phyloP scores from a whole-genome alignment of 2,888 invertebrate genomes.

The Pollenia amentaria region DNA sequence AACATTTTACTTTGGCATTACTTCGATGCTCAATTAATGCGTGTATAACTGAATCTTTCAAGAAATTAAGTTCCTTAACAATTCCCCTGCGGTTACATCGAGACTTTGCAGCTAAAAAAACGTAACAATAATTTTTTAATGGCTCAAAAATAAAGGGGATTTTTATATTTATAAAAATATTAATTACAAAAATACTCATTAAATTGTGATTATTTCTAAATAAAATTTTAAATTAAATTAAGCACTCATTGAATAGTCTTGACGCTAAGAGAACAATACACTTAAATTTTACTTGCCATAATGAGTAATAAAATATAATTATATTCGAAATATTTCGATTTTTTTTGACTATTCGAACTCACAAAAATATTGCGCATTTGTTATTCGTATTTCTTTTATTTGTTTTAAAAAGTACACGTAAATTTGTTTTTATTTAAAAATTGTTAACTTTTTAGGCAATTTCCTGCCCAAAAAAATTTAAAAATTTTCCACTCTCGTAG shows the following conservation, averaged over 20 bases:
- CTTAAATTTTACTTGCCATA: not conserved
- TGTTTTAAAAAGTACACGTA: constrained; percentile 18
- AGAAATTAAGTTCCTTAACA: too few species aligned
- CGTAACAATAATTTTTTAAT: too few species aligned
- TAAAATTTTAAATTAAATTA: not conserved
- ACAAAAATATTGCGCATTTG: constrained; percentile 1
- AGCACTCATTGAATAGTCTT: not conserved
- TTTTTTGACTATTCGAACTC: constrained; percentile 22
- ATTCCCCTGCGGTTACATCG: too few species aligned
- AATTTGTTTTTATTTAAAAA: constrained; percentile 34
- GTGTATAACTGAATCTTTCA: too few species aligned
- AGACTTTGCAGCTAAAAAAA: too few species aligned
- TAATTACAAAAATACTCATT: too few species aligned
- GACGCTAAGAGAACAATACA: not conserved
- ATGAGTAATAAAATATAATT: constrained; percentile 7
- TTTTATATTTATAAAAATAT: too few species aligned
- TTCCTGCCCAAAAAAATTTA: not conserved
- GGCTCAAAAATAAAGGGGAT: too few species aligned
- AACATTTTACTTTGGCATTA: too few species aligned
- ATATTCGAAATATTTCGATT: constrained; percentile 6
- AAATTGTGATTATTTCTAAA: not conserved
- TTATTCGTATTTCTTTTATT: not conserved
- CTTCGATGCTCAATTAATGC: too few species aligned
- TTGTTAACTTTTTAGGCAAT: constrained; percentile 28
- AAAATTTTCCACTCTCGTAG: constrained; percentile 46